Percentiles rank a stretch among this genome's conserved stretches.
phyloP scores from a whole-genome alignment of 2,888 invertebrate species.

The Drosophila nigritarsus region DNA sequence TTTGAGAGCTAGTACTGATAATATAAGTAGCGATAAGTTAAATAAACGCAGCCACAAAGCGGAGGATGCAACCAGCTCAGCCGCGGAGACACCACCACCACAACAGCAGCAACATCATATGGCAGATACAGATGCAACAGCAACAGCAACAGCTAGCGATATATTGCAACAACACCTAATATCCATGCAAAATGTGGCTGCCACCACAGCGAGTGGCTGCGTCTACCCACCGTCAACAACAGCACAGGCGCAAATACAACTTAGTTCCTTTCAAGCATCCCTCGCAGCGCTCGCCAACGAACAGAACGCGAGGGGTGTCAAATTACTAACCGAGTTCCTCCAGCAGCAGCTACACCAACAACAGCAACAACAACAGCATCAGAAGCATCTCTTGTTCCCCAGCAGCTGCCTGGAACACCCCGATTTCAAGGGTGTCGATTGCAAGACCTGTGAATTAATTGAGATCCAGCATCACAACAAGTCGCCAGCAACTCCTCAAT shows the following conservation, averaged over 20 bases:
- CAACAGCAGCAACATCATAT: conserved; percentile 17
- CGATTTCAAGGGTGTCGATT: conserved; percentile 83
- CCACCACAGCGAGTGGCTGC: conserved; percentile 42
- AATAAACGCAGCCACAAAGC: conserved; percentile 37
- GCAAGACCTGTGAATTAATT: conserved; percentile 84
- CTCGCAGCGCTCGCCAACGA: conserved; percentile 74
- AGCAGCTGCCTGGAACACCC: conserved; percentile 82
- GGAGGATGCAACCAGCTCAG: conserved; percentile 19
- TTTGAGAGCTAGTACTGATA: conserved; percentile 80
- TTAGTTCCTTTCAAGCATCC: conserved; percentile 83
- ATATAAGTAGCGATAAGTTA: conserved; percentile 79
- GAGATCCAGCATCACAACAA: conserved; percentile 72
- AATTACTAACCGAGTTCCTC: conserved; percentile 83
- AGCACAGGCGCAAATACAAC: conserved; percentile 46
- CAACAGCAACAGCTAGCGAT: conserved; percentile 41
- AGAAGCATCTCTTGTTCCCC: conserved; percentile 65
- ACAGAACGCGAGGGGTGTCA: conserved; percentile 76
- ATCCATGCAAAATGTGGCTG: conserved; percentile 36
- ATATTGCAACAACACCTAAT: conserved; percentile 58
- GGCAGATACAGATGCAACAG: conserved; percentile 39
- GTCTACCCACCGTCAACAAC: conserved; percentile 49
- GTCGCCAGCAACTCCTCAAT: conserved; percentile 66
- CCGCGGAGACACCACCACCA: conserved; percentile 37
- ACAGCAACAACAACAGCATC: conserved; percentile 73
- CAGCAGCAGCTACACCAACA: conserved; percentile 81